A percentile compares a stretch with the other conserved stretches of the same genome.
phyloP scores from a whole-genome alignment of 37 sponge, comb jelly and placozoan species.

The Lycopodina hypogea region DNA sequence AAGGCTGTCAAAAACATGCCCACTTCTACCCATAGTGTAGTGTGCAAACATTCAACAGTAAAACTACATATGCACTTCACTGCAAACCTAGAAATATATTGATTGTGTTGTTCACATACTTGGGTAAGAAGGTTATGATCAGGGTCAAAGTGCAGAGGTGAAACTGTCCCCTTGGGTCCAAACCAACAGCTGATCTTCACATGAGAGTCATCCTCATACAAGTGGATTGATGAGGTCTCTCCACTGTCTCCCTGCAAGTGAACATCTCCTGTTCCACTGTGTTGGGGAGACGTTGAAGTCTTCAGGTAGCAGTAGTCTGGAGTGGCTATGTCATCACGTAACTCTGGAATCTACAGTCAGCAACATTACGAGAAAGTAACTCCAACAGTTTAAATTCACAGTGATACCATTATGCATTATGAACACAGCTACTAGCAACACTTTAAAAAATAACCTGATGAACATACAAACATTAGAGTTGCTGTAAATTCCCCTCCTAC shows the following conservation, averaged over 20 bases:
- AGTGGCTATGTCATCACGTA: slow-evolving; percentile 72
- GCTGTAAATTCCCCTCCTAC: too few species aligned
- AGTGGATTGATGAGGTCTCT: background rate
- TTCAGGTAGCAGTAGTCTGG: slow-evolving; percentile 88
- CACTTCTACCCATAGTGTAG: too few species aligned
- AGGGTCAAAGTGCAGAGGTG: slow-evolving; percentile 96
- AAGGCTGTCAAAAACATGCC: too few species aligned
- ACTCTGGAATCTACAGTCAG: slow-evolving; percentile 66
- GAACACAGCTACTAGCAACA: too few species aligned
- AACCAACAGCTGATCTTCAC: slow-evolving; percentile 89
- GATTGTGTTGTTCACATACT: too few species aligned
- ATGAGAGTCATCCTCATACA: slow-evolving; percentile 7
- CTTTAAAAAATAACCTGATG: too few species aligned
- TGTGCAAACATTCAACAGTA: too few species aligned
- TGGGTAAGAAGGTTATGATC: slow-evolving; percentile 88
- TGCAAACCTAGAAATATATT: too few species aligned
- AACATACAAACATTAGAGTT: too few species aligned
- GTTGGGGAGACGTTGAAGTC: background rate
- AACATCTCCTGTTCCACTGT: background rate
- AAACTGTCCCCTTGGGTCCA: slow-evolving; percentile 94
- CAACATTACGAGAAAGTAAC: background rate
- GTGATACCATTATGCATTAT: too few species aligned
- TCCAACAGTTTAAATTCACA: too few species aligned
- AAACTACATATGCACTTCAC: too few species aligned
- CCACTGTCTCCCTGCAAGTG: background rate